Evolutionary conservation across 2,797 vertebrate species (phyloP), one percentile per base, ranked within the genome.

Genomic region (Hydrocynus forskahlii): DNA sequence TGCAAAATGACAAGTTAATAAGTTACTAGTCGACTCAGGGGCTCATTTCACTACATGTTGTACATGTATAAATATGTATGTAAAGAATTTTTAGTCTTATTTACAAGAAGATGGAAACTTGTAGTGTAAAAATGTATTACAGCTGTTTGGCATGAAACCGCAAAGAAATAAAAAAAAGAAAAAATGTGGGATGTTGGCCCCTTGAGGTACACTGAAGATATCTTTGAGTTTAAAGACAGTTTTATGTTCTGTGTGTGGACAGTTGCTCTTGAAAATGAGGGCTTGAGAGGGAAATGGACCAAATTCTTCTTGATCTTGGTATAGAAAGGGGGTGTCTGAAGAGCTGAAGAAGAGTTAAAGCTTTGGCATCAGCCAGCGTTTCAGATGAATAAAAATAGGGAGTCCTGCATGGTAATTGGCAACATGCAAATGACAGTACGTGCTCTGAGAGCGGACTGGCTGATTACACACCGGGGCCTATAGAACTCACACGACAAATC

Each of bases 381-480:
- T 84, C 67, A 75, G 78, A 83, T 71, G 79, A 81, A 70, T 50
- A 84, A 86, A 66, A 81, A 77, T 57, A 76, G 62, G 73, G 59
- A 86, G 35, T 83, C 79, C 78, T 83, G 86, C 83, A 83, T 75
- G 68, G 81, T 80, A 86, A 85, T 82, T 79, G 87, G 77, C 66
- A 62, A 21, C 63, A 50, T 81, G 23, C 13, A 64, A 67, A 76
- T 73, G 9, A 74, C 35, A 77, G 38, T 72, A 67, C 57, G 40
- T 83, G 38, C 66, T 55, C 76, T 70, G 66, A 9, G 67, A 68
- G 43, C 40, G 74, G 60, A 86, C 70, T 83, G 66, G 40, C 70
- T 79, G 81, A 81, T 83, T 69, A 87, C 48, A 84, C 55, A 75
- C 5, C 38, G 62, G 19, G 12, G 57, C 5, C 19, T 40, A 10